Percentiles rank a stretch among this genome's conserved stretches.
Conservation (phyloP, 2,113 vertebrate species). For the Damaliscus lunatus region DNA sequence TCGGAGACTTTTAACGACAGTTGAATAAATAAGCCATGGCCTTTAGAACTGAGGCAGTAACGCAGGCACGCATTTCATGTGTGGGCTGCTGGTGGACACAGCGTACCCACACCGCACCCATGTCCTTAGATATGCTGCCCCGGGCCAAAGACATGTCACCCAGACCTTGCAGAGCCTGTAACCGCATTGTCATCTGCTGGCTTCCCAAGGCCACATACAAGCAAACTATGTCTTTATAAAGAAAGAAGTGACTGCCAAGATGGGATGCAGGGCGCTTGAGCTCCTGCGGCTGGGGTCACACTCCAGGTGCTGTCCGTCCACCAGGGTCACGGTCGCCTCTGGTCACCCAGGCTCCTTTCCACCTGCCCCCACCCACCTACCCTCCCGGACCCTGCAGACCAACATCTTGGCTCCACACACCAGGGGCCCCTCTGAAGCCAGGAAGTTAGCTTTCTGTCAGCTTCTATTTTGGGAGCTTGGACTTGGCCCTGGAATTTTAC, state of each 20-base stretch:
- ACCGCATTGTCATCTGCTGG: neutral
- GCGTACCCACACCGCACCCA: fast-evolving
- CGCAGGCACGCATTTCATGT: neutral
- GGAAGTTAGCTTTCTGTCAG: conserved; percentile 76
- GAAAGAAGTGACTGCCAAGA: neutral
- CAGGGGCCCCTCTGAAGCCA: conserved; percentile 65
- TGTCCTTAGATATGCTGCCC: neutral
- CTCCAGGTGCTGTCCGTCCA: conserved; percentile 66
- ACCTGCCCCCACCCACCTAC: neutral
- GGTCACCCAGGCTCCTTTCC: conserved; percentile 34
- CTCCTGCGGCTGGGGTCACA: conserved; percentile 60
- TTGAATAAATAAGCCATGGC: neutral
- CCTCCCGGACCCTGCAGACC: conserved; percentile 52
- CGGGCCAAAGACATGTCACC: neutral
- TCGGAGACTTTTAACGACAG: neutral
- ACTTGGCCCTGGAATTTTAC: conserved; percentile 77
- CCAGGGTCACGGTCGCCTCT: conserved; percentile 63
- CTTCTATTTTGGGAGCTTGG: conserved; percentile 79
- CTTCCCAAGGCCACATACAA: neutral
- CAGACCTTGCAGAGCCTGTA: neutral
- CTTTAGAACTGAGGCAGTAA: neutral
- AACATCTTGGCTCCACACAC: conserved; percentile 43
- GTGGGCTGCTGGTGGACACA: fast-evolving
- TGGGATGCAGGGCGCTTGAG: neutral
- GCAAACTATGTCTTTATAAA: conserved; percentile 42